Evolutionary conservation across 2,113 vertebrate genomes (phyloP), one percentile per base, ranked within the genome.

Genomic region (Salvelinus alpinus): DNA sequence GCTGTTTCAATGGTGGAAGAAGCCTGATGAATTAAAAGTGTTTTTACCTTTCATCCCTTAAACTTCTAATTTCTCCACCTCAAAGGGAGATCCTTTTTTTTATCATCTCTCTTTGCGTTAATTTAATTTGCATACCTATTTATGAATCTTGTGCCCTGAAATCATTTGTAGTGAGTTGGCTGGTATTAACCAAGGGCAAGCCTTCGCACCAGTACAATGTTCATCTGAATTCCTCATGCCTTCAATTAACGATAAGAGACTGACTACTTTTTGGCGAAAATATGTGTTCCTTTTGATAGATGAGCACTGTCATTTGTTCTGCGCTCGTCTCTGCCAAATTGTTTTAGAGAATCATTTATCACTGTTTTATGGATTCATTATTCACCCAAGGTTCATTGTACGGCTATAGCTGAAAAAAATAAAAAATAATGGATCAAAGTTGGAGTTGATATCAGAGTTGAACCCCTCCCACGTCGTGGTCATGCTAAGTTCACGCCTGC

Each of bases 121-220:
- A 91, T 91, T 90, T 31, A 88, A 90, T 91, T 88, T 90, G 83
- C 87, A 90, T 90, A 87, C 86, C 80, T 90, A 88, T 90, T 89
- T 89, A 78, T 84, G 86, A 89, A 84, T 80, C 83, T 79, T 68
- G 77, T 84, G 84, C 76, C 83, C 82, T 25, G 70, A 84, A 88
- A 87, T 90, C 87, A 90, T 91, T 90, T 88, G 85, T 90, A 91
- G 91, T 90, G 89, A 91, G 81, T 74, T 65, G 83, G 72, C 75
- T 87, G 84, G 83, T 82, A 83, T 88, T 88, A 80, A 88, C 84
- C 86, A 86, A 88, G 78, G 86, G 83, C 85, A 83, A 79, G 64
- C 69, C 78, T 75, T 75, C 81, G 74, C 74, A 80, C 72, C 20
- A 72, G 25, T 75, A 72, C 79, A 88, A 38, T 69, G 77, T 82